These are phyloP conservation scores for Notarius lentiginosus DNA, from an alignment of 2,113 vertebrate species.

Conservation along the genomic window DNA sequence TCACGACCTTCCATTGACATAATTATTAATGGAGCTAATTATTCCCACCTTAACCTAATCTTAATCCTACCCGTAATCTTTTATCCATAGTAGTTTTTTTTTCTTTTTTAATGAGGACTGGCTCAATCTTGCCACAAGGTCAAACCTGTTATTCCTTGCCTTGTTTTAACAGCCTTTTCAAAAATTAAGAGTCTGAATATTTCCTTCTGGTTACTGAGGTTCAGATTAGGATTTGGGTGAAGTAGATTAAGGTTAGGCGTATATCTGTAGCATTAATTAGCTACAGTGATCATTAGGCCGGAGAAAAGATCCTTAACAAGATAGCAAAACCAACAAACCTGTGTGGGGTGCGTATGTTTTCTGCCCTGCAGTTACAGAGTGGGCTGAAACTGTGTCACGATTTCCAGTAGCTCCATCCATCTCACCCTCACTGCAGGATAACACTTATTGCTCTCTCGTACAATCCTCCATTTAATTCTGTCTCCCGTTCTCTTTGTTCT, in stretches of 20 bases:
- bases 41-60: background rate
- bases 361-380: constrained; percentile 13
- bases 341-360: background rate
- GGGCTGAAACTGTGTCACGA: constrained; percentile 39
- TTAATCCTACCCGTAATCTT: background rate
- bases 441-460: constrained; percentile 30
- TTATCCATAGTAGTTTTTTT: too few species aligned
- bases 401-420: constrained; percentile 14
- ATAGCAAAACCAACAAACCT: background rate
- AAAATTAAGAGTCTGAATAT: background rate
- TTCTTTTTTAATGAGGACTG: background rate
- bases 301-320: background rate
- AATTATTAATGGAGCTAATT: background rate
- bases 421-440: constrained; percentile 27
- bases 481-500: background rate
- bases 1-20: background rate
- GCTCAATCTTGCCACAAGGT: background rate
- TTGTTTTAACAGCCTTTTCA: background rate
- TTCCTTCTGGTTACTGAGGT: background rate
- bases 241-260: background rate
- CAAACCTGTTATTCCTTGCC: background rate
- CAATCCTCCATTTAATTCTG: constrained; percentile 1
- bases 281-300: background rate
- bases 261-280: background rate
- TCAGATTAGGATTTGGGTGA: background rate